Evolutionary conservation across 2,888 invertebrate species (phyloP).

Genomic region (Oasisia sp.): DNA sequence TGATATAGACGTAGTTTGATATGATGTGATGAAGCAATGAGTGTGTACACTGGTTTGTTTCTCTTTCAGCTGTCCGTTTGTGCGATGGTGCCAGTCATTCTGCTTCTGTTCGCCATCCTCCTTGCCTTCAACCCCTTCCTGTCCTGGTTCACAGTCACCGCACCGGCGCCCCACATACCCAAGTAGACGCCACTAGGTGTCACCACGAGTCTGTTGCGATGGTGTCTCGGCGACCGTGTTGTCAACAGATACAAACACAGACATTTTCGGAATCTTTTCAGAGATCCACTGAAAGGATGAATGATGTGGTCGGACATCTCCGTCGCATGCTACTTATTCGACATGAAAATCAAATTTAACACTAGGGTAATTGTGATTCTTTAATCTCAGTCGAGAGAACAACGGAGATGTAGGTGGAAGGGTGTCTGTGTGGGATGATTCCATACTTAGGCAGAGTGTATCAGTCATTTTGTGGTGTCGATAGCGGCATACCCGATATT

Average conservation of each 20-base stretch:
- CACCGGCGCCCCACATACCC: conserved; percentile 37
- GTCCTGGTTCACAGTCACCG: conserved; percentile 62
- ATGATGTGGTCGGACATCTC: background rate
- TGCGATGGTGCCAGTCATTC: conserved; percentile 65
- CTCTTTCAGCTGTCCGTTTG: conserved; percentile 62
- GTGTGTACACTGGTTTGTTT: background rate
- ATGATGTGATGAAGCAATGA: too few relatives aligned
- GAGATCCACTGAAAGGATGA: background rate
- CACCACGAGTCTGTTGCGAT: background rate
- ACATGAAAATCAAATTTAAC: background rate
- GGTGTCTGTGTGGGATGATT: background rate
- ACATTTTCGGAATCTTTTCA: background rate
- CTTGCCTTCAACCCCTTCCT: conserved; percentile 65
- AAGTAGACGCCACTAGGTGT: background rate
- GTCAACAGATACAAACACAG: background rate
- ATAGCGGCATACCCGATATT: background rate
- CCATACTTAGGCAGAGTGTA: background rate
- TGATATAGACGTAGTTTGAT: background rate
- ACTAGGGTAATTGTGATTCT: background rate
- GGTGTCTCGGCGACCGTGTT: background rate
- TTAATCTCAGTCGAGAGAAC: background rate
- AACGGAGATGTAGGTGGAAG: background rate
- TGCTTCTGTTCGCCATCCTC: conserved; percentile 66
- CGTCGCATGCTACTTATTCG: background rate
- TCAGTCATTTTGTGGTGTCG: background rate